Base-by-base conservation (phyloP, 2,113 vertebrate genomes). In the Corydoras maculifer region DNA sequence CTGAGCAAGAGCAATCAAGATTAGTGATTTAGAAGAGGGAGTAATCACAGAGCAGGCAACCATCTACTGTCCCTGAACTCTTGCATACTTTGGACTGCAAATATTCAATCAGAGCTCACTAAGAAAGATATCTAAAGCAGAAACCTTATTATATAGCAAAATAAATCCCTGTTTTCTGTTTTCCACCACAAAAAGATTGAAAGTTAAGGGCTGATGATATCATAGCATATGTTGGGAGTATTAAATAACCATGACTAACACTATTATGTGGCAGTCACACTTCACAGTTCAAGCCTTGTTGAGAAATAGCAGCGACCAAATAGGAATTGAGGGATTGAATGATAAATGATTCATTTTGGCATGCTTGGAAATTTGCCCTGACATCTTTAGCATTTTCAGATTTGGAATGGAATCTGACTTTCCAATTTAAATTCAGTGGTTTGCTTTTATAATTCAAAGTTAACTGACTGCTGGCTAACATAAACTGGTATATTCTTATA, bases 181-280 rank as follows among this genome's bases (percentile, higher is more conserved):
- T 25, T 25, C 18, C 32, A 3, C 57, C 6, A n/a, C 30, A 35
- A 61, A 43, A 65, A 31, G 64, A 43, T 14, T 60, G 12, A 57
- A 7, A 75, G 30, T 29, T n/a, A 14, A 65, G 57, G 57, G 49
- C 59, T 65, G 62, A 67, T 57, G 29, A 51, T 75, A 66, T 70
- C 31, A 58, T 54, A 69, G 70, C 43, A 69, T 73, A 62, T 68
- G 69, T 58, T 75, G 70, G 57, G 58, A 62, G 73, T 68, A 72
- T 53, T 66, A 67, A 70, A 72, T 73, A 73, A 79, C 70, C 58
- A 70, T 79, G 70, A 48, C 70, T 79, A 61, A 73, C 65, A 65
- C 25, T 58, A 76, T 79, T 75, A 75, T 62, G 72, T 57, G 72
- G 35, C 57, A 53, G 13, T 12, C 10, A 10, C 13, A 12, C 51